Evolutionary conservation across 2,113 vertebrate genomes (phyloP).

Genomic region (Notothenia coriiceps): DNA sequence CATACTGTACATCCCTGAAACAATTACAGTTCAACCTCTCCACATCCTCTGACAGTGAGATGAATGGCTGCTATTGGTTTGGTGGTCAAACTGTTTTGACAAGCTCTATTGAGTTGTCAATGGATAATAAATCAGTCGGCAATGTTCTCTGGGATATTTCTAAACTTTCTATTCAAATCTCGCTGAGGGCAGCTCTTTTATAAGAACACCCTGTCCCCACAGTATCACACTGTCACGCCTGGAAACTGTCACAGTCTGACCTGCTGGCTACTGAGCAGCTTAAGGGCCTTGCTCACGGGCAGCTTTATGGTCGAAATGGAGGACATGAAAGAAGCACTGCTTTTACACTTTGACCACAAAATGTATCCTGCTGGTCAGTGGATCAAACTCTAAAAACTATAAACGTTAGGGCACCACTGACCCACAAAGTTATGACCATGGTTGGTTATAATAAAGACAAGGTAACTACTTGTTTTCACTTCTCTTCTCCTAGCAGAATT

Average conservation of each 20-base stretch:
- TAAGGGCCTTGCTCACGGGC: background rate
- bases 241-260: background rate
- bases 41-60: conserved; percentile 30
- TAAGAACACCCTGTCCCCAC: background rate
- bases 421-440: background rate
- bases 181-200: conserved; percentile 15
- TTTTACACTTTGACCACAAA: background rate
- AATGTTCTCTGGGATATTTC: background rate
- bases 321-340: background rate
- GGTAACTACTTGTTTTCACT: background rate
- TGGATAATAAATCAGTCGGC: conserved; percentile 21
- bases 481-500: background rate
- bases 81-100: conserved; percentile 9
- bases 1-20: conserved; percentile 7
- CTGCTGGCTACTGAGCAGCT: background rate
- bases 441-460: background rate
- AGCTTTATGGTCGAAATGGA: background rate
- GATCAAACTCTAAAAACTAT: background rate
- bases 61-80: conserved; percentile 25
- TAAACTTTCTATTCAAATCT: background rate
- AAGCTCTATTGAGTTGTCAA: background rate
- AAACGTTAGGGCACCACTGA: background rate
- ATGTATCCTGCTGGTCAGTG: background rate
- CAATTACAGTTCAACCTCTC: conserved; percentile 30
- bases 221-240: conserved; percentile 4